Evolutionary conservation across 2,888 invertebrate species (phyloP), one percentile per base, ranked within the genome.

Genomic region (Leptinotarsa peninsularis): DNA sequence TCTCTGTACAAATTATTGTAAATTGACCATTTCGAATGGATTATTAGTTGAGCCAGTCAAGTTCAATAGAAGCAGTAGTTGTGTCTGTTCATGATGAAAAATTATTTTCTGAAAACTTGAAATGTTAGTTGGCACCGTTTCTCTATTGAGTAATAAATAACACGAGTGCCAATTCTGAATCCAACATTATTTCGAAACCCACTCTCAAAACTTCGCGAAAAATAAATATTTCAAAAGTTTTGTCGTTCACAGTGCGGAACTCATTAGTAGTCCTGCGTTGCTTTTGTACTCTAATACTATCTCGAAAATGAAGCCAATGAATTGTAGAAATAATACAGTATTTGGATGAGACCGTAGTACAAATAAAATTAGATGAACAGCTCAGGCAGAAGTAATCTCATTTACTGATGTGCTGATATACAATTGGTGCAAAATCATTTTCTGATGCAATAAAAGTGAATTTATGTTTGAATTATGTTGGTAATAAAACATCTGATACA

Each of bases 101-200:
- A 54, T 18, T n/a, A 54, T 54, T 54, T n/a, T 18, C 18, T n/a
- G 18, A 54, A 54, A 54, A 23, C 60, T 27, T 4, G 17, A 23
- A 60, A 60, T 60, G 60, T n/a, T 23, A 60, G 4, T 60, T 60
- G 60, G 60, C 60, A 27, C 15, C 60, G 60, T 13, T 60, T 15
- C 27, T 60, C 27, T 23, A 60, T 60, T 15, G 60, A 60, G 60
- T 15, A 60, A 60, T 54, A 54, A 54, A 54, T 54, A 54, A 54
- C 54, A 18, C 54, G 54, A 54, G 54, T 60, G 60, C 60, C 60
- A 60, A 60, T 60, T 60, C 14, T 60, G 60, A 60, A 23, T 27
- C 58, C 18, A 60, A 21, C 60, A 60, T 60, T 60, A 60, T 60
- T 60, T 60, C 60, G 23, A 60, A 23, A 60, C 15, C 21, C 21